phyloP scores from a whole-genome alignment of 2,888 invertebrate genomes.

The Emesis russula region DNA sequence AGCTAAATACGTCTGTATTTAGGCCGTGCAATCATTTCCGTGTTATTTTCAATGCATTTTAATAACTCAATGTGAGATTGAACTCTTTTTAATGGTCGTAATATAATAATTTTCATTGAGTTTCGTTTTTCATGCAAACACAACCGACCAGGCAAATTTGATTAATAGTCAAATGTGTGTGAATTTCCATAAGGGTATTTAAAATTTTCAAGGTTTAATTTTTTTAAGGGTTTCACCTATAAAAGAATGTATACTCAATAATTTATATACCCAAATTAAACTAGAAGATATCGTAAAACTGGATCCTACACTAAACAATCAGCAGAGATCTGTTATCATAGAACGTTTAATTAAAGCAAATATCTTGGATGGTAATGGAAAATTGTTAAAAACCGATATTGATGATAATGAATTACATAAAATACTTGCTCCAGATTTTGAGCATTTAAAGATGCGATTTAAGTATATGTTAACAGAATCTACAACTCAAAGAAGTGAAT shows the following conservation, averaged over 20 bases:
- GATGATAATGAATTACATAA: constrained; percentile 3
- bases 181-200: no score
- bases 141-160: not conserved
- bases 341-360: constrained; percentile 15
- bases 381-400: constrained; percentile 7
- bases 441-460: constrained; percentile 21
- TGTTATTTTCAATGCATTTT: constrained; percentile 12
- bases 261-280: constrained; percentile 22
- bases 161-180: no score
- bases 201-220: no score
- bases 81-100: not conserved
- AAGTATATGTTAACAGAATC: constrained; percentile 29
- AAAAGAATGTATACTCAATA: constrained; percentile 22
- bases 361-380: constrained; percentile 16
- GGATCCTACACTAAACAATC: constrained; percentile 27
- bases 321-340: constrained; percentile 16
- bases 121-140: not conserved
- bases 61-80: constrained; percentile 12
- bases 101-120: not conserved
- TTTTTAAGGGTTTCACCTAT: no score
- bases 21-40: constrained; percentile 20
- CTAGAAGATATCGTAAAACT: constrained; percentile 31
- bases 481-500: constrained; percentile 16
- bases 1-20: constrained; percentile 26
- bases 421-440: constrained; percentile 7